A percentile compares a stretch with the other conserved stretches of the same genome.
Conservation (phyloP, 2,797 vertebrate genomes). For the Poeciliopsis infans region DNA sequence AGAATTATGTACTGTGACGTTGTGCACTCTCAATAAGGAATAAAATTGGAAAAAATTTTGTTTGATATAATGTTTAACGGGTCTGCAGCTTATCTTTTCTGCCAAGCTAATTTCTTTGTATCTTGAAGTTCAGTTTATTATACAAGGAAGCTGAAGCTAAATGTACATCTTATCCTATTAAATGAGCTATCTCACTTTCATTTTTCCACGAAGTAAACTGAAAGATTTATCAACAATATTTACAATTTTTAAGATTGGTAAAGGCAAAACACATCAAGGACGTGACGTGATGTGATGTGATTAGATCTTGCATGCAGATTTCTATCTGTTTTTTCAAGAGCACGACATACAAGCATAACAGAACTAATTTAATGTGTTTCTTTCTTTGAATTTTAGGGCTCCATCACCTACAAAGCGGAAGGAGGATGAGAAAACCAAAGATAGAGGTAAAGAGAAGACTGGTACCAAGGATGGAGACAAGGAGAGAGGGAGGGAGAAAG, state of each 20-base stretch:
- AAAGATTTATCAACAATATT: not conserved
- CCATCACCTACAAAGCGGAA: slow-evolving; percentile 95
- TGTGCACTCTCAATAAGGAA: not conserved
- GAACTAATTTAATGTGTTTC: not conserved
- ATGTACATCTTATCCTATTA: not conserved
- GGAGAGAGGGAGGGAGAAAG: slow-evolving; percentile 91
- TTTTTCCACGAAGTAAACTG: not conserved
- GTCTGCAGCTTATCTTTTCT: not conserved
- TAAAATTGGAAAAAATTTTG: not conserved
- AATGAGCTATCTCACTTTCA: not conserved
- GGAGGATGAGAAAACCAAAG: slow-evolving; percentile 94
- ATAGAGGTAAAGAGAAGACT: slow-evolving; percentile 90
- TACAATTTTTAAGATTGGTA: not conserved
- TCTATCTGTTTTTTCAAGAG: not conserved
- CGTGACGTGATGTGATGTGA: not conserved
- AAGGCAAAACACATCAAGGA: not conserved
- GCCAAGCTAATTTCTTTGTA: not conserved
- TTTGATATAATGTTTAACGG: not conserved
- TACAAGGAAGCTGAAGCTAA: not conserved
- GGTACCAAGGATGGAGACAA: slow-evolving; percentile 91
- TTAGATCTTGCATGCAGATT: not conserved
- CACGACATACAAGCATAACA: not conserved
- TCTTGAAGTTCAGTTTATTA: not conserved
- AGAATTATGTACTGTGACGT: not conserved
- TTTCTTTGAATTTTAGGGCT: slow-evolving; percentile 80